Percentiles rank a stretch among this genome's conserved stretches.
phyloP scores from a whole-genome alignment of 2,888 invertebrate genomes.

The Ochropleura plecta region DNA sequence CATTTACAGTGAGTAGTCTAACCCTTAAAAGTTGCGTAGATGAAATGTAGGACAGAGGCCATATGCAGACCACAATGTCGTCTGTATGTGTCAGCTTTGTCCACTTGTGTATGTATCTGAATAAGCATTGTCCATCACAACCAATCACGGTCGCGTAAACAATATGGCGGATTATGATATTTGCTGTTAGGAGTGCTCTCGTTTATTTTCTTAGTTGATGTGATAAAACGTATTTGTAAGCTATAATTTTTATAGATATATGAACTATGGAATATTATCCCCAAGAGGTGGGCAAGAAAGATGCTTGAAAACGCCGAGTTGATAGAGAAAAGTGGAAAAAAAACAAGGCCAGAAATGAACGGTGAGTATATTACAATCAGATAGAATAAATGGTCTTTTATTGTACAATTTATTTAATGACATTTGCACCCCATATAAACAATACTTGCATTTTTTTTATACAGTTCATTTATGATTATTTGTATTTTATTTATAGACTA shows the following conservation, averaged over 20 bases:
- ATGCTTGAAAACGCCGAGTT: slow-evolving; percentile 16
- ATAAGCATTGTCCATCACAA: slow-evolving; percentile 17
- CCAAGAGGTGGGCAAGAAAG: slow-evolving; percentile 16
- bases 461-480: slow-evolving; percentile 2
- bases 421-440: not conserved
- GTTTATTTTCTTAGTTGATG: slow-evolving; percentile 18
- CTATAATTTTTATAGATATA: slow-evolving; percentile 1
- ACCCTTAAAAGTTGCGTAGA: slow-evolving; percentile 11
- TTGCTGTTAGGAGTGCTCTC: slow-evolving; percentile 19
- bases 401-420: slow-evolving; percentile 9
- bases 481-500: slow-evolving; percentile 10
- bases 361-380: slow-evolving; percentile 2
- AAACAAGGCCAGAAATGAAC: slow-evolving; percentile 8
- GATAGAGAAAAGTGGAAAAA: slow-evolving; percentile 2
- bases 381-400: slow-evolving; percentile 1
- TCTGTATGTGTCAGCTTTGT: slow-evolving; percentile 5
- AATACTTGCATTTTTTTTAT: slow-evolving; percentile 9
- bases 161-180: slow-evolving; percentile 18
- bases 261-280: slow-evolving; percentile 16
- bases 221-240: slow-evolving; percentile 19
- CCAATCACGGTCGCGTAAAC: slow-evolving; percentile 17
- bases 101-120: slow-evolving; percentile 21
- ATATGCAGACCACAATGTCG: too few species aligned
- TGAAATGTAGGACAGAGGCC: not conserved
- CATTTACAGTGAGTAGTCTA: slow-evolving; percentile 16